Evolutionary conservation across 2,113 vertebrate species (phyloP).

Genomic region (Pogonocichla stellata): DNA sequence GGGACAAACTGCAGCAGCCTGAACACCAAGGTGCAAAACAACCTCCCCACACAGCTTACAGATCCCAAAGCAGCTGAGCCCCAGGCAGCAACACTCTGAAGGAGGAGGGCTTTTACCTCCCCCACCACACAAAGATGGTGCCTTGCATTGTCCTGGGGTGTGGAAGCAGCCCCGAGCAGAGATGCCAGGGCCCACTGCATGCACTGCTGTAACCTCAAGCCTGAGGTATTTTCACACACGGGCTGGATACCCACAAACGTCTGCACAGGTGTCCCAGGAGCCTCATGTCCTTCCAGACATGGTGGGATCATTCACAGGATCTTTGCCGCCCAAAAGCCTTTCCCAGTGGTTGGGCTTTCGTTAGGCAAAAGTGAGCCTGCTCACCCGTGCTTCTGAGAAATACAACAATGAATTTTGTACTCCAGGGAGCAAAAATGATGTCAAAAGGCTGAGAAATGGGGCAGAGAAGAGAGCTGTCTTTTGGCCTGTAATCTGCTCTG

Average conservation of each 20-base stretch:
- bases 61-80: not conserved
- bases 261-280: accelerated
- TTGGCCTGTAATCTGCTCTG: not conserved
- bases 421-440: not conserved
- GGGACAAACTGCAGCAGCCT: not conserved
- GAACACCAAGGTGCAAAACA: not conserved
- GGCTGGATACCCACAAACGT: not conserved
- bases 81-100: not conserved
- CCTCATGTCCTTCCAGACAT: not conserved
- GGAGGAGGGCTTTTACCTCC: not conserved
- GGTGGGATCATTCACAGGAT: not conserved
- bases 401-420: not conserved
- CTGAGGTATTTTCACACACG: not conserved
- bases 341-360: not conserved
- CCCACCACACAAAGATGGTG: not conserved
- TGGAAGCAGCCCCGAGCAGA: not conserved
- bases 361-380: not conserved
- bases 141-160: not conserved
- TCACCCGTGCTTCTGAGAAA: not conserved
- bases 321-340: not conserved
- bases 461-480: not conserved
- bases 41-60: not conserved
- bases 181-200: not conserved
- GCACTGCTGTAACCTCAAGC: not conserved
- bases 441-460: slow-evolving; percentile 8